A percentile compares a stretch with the other conserved stretches of the same genome.
phyloP scores from a whole-genome alignment of 2,888 invertebrate genomes.

The Auanema sp. region DNA sequence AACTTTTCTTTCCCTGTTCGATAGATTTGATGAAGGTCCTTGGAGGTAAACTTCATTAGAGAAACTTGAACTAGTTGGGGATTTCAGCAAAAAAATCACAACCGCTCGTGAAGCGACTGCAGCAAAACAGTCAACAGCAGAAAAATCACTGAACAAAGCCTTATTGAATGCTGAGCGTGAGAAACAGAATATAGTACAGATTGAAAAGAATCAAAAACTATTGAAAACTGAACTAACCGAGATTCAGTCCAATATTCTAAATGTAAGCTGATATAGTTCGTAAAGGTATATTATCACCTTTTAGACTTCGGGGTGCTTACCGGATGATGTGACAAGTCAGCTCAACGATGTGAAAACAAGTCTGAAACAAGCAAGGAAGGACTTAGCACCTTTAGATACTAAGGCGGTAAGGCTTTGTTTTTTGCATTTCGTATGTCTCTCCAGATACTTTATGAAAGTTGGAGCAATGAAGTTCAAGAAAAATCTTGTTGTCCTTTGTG shows the following conservation, averaged over 20 bases:
- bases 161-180: neutral
- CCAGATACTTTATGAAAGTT: constrained; percentile 43
- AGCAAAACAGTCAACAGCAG: neutral
- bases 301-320: constrained; percentile 20
- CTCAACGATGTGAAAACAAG: constrained; percentile 20
- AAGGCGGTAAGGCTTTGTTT: constrained; percentile 18
- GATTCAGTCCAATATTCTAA: constrained; percentile 1
- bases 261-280: neutral
- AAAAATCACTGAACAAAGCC: neutral
- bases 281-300: neutral
- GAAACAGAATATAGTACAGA: neutral
- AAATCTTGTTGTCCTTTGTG: constrained; percentile 52
- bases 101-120: no score
- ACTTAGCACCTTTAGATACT: constrained; percentile 37
- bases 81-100: no score
- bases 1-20: constrained; percentile 19
- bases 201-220: neutral
- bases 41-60: constrained; percentile 11
- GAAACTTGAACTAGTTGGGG: no score
- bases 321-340: constrained; percentile 24
- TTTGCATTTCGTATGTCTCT: neutral
- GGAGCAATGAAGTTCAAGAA: constrained; percentile 31
- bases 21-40: neutral
- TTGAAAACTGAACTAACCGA: constrained; percentile 16
- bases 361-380: constrained; percentile 31